phyloP scores from a whole-genome alignment of 2,888 invertebrate species.

The Rhaphigaster nebulosa region DNA sequence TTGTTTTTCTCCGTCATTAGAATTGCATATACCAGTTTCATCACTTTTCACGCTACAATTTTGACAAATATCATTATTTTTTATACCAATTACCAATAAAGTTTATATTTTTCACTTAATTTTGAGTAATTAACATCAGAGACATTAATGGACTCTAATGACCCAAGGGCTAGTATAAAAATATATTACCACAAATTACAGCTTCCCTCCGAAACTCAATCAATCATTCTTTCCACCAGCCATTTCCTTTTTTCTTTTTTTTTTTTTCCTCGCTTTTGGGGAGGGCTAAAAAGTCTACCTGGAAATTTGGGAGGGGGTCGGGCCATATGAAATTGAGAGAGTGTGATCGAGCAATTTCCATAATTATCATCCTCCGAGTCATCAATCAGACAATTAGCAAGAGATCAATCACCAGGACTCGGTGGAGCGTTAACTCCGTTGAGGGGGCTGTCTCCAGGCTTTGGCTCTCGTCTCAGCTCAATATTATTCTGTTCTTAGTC shows the following conservation, averaged over 20 bases:
- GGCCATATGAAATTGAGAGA: constrained; percentile 54
- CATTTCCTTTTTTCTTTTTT: neutral
- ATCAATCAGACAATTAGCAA: constrained; percentile 58
- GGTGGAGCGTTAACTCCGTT: constrained; percentile 40
- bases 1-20: too few species aligned
- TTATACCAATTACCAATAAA: neutral
- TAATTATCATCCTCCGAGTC: constrained; percentile 51
- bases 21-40: too few species aligned
- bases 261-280: neutral
- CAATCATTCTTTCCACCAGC: constrained; percentile 29
- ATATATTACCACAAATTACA: constrained; percentile 28
- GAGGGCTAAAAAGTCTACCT: constrained; percentile 28
- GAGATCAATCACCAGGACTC: constrained; percentile 52
- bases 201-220: neutral
- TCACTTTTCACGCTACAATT: too few species aligned
- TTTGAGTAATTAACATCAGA: neutral
- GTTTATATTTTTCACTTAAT: neutral
- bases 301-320: constrained; percentile 29
- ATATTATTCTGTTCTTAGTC: neutral
- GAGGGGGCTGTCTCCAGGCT: constrained; percentile 1
- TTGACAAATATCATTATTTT: neutral
- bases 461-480: neutral
- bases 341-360: constrained; percentile 59
- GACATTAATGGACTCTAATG: constrained; percentile 34
- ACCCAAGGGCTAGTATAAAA: neutral